phyloP scores from a whole-genome alignment of 2,797 vertebrate genomes.

The Ctenochaetus hawaiiensis region DNA sequence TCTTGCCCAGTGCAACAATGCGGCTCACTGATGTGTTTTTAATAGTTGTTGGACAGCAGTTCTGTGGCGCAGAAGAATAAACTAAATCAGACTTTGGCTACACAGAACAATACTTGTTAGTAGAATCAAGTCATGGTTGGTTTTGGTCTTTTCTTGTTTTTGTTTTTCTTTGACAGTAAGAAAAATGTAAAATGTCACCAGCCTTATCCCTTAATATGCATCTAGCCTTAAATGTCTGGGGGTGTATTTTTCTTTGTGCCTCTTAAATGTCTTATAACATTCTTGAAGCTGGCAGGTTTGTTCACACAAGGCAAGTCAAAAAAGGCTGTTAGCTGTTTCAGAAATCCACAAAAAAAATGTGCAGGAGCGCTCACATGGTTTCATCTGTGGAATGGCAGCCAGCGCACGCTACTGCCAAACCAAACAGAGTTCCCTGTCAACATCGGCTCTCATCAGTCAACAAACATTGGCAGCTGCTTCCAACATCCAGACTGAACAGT shows the following conservation, averaged over 20 bases:
- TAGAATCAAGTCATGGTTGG: not conserved
- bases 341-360: conserved; percentile 23
- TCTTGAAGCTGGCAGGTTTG: conserved; percentile 2
- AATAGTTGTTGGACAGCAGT: not conserved
- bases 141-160: not conserved
- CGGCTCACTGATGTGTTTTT: not conserved
- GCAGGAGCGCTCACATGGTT: conserved; percentile 62
- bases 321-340: conserved; percentile 43
- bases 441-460: conserved; percentile 74
- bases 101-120: not conserved
- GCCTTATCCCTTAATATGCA: not conserved
- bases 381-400: conserved; percentile 65
- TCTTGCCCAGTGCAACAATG: not conserved
- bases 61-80: not conserved
- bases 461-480: conserved; percentile 60
- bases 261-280: not conserved
- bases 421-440: conserved; percentile 78
- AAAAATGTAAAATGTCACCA: not conserved
- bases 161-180: too few species aligned
- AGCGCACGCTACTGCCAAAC: conserved; percentile 68
- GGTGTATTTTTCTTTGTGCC: too few species aligned
- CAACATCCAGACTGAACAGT: conserved; percentile 47
- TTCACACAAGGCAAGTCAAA: conserved; percentile 19
- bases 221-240: conserved; percentile 7
- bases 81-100: not conserved